These are phyloP conservation scores for Phrynocephalus vlangalii DNA, from an alignment of 2,797 vertebrate genomes.

Conservation along the genomic window DNA sequence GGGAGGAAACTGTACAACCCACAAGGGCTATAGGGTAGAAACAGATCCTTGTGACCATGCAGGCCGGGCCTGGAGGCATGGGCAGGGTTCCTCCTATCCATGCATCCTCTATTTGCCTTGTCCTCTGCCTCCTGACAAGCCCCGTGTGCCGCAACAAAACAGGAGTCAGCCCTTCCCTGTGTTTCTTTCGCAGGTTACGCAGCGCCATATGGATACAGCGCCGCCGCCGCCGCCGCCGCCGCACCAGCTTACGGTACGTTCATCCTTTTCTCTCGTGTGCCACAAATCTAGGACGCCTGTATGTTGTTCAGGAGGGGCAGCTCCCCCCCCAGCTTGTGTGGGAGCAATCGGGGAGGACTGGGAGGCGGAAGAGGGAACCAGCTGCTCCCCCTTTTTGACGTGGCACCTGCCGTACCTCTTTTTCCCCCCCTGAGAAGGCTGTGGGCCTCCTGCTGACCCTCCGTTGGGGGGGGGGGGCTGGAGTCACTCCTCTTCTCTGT, in stretches of 20 bases:
- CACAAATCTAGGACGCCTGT: not conserved
- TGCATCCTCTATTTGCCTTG: too few species aligned
- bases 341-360: constrained; percentile 58
- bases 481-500: constrained; percentile 79
- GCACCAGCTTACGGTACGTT: constrained; percentile 97
- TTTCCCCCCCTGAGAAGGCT: constrained; percentile 49
- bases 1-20: too few species aligned
- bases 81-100: too few species aligned
- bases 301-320: constrained; percentile 38
- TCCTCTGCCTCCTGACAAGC: not conserved
- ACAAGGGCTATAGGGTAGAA: too few species aligned
- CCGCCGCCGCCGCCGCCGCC: constrained; percentile 89
- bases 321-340: constrained; percentile 52
- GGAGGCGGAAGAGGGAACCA: constrained; percentile 45
- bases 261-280: constrained; percentile 46
- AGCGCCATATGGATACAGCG: constrained; percentile 93
- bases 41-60: too few species aligned
- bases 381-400: constrained; percentile 64
- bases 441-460: constrained; percentile 84
- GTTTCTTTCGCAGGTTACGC: constrained; percentile 87
- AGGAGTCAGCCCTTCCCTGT: constrained; percentile 28
- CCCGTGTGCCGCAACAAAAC: too few species aligned
- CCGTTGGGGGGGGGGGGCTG: constrained; percentile 77
- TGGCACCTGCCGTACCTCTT: constrained; percentile 71
- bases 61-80: too few species aligned